A percentile compares a stretch with the other conserved stretches of the same genome.
These are phyloP conservation scores for Myiothlypis chrysogaster DNA, from an alignment of 2,797 vertebrate species.

Conservation along the genomic window DNA sequence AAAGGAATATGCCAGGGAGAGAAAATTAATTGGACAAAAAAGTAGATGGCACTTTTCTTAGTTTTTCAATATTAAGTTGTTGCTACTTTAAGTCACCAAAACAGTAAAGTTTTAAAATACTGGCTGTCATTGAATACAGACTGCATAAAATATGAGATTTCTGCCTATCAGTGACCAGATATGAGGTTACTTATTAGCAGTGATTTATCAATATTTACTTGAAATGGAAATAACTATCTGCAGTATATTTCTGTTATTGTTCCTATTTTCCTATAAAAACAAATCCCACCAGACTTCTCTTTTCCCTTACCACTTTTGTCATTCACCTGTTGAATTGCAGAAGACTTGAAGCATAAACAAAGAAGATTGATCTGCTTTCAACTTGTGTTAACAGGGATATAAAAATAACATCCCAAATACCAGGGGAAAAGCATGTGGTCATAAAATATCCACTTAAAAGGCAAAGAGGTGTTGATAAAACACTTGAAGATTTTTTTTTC, in stretches of 20 bases:
- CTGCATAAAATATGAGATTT: background rate
- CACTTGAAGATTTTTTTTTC: slow-evolving; percentile 4
- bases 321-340: slow-evolving; percentile 56
- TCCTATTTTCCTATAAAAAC: slow-evolving; percentile 48
- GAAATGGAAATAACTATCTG: background rate
- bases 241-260: background rate
- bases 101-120: background rate
- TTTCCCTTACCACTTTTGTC: slow-evolving; percentile 29
- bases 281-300: slow-evolving; percentile 13
- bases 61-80: background rate
- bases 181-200: background rate
- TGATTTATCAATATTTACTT: background rate
- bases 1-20: background rate
- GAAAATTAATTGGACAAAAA: background rate
- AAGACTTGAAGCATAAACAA: slow-evolving; percentile 55
- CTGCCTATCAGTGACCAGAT: background rate
- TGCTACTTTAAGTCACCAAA: background rate
- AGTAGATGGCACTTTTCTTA: background rate
- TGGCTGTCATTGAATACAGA: background rate
- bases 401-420: slow-evolving; percentile 55
- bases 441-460: slow-evolving; percentile 73
- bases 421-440: background rate
- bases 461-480: slow-evolving; percentile 55
- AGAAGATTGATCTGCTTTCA: slow-evolving; percentile 66
- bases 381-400: slow-evolving; percentile 56